Conservation (phyloP, 2,113 vertebrate genomes). For the Aleadryas rufinucha region DNA sequence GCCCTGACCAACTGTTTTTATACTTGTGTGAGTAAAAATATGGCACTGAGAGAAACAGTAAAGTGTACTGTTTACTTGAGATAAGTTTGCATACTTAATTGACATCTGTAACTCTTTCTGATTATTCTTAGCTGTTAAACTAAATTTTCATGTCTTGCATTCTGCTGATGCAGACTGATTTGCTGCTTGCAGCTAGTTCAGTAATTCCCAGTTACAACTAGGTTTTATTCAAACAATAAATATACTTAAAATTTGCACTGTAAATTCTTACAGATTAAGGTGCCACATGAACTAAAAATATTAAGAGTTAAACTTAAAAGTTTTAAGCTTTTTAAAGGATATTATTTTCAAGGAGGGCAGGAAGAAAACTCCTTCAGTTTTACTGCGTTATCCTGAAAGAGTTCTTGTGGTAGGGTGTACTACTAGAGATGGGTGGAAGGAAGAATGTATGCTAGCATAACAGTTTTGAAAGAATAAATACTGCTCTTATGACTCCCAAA, state of each 20-base stretch:
- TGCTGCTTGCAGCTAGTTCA: neutral
- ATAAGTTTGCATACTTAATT: neutral
- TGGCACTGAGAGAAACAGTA: neutral
- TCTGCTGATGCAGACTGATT: neutral
- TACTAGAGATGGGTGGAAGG: neutral
- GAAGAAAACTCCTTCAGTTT: neutral
- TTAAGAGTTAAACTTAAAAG: neutral
- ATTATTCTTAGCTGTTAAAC: neutral
- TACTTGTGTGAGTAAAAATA: neutral
- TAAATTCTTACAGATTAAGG: neutral
- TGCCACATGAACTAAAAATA: neutral
- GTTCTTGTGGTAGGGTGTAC: neutral
- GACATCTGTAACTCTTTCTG: neutral
- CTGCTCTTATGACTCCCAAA: neutral
- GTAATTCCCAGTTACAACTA: neutral
- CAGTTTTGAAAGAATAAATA: neutral
- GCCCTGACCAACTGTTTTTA: neutral
- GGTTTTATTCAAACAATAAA: neutral
- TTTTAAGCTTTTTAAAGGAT: neutral
- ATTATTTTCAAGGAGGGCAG: neutral
- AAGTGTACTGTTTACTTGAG: neutral
- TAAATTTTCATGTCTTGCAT: neutral
- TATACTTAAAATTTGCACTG: neutral
- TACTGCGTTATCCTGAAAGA: neutral
- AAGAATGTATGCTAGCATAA: neutral